A percentile compares a stretch with the other conserved stretches of the same genome.
Evolutionary conservation across 2,888 invertebrate genomes (phyloP).

Genomic region (Diaphora mendica): DNA sequence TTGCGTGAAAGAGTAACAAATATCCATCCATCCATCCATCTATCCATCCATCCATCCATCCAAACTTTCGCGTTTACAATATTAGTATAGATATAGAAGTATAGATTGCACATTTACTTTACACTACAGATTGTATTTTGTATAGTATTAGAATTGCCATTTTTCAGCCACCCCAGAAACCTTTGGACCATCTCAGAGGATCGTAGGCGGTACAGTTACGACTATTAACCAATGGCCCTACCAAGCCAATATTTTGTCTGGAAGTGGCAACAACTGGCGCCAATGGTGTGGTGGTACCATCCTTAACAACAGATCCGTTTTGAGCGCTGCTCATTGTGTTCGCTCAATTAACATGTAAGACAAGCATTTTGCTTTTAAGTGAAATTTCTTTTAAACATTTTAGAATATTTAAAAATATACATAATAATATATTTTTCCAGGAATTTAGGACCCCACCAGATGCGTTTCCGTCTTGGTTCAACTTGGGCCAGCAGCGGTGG

Average conservation of each 20-base stretch:
- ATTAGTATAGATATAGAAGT: no score
- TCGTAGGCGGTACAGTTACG: no score
- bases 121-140: no score
- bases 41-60: no score
- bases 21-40: no score
- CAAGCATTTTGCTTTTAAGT: not conserved
- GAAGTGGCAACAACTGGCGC: not conserved
- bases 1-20: no score
- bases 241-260: not conserved
- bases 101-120: no score
- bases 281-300: not conserved
- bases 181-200: no score
- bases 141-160: not conserved
- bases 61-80: no score
- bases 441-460: not conserved
- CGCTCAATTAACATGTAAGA: constrained; percentile 38
- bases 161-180: not conserved
- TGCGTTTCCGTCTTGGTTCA: constrained; percentile 48
- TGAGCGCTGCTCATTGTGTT: not conserved
- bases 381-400: not conserved
- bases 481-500: constrained; percentile 55
- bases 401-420: constrained; percentile 4
- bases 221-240: not conserved
- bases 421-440: not conserved
- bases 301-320: not conserved